phyloP scores from a whole-genome alignment of 2,113 vertebrate genomes.

The Castor canadensis region DNA sequence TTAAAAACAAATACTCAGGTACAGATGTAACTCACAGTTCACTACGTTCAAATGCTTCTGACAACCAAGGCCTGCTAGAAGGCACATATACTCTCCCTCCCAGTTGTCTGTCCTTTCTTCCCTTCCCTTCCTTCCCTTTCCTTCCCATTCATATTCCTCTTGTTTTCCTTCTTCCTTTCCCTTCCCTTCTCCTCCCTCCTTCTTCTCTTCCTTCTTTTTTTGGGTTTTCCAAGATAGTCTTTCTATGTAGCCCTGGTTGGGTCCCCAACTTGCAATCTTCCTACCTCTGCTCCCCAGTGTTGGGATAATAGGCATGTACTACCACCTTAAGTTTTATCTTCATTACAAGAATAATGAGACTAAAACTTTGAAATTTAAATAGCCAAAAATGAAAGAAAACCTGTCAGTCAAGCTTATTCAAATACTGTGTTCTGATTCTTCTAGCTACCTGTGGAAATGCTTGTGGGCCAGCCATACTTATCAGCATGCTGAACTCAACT shows the following conservation, averaged over 20 bases:
- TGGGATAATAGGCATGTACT: too few species aligned
- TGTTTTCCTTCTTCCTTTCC: too few species aligned
- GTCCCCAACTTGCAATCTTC: too few species aligned
- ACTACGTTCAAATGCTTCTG: neutral
- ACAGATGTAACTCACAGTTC: neutral
- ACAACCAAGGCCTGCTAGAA: neutral
- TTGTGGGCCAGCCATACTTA: neutral
- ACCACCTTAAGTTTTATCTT: neutral
- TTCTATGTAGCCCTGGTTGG: too few species aligned
- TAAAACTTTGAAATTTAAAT: neutral
- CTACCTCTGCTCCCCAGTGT: too few species aligned
- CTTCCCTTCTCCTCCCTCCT: too few species aligned
- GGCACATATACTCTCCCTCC: neutral
- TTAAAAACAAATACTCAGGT: neutral
- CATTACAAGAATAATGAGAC: slow-evolving; percentile 1
- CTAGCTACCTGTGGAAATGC: neutral
- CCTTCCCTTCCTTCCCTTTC: too few species aligned
- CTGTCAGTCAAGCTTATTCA: neutral
- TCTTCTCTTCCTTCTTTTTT: too few species aligned
- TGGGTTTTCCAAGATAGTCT: too few species aligned
- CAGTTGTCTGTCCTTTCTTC: neutral
- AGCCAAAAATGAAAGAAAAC: neutral
- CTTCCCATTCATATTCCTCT: too few species aligned
- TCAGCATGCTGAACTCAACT: neutral
- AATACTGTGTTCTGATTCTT: neutral